Base-by-base conservation (phyloP, 1,140 invertebrate species). In the Coelopa frigida region DNA sequence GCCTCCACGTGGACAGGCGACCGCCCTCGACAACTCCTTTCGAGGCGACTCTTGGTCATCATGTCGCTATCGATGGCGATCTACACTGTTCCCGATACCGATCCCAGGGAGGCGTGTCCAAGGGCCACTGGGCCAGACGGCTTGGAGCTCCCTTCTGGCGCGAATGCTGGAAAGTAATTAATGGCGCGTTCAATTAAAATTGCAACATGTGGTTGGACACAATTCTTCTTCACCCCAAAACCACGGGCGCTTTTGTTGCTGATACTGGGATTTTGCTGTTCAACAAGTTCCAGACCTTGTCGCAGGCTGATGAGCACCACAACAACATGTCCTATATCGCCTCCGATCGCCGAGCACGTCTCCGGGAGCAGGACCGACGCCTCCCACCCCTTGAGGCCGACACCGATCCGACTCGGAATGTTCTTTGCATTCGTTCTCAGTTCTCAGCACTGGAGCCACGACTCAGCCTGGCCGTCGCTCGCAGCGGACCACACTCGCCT, bases 131-230 rank as follows among this genome's bases (percentile, higher is more conserved):
- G n/a, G n/a, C n/a, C n/a, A n/a, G n/a, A n/a, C n/a, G n/a, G n/a
- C n/a, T n/a, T n/a, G n/a, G n/a, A n/a, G n/a, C n/a, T n/a, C n/a
- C n/a, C n/a, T n/a, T 14, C 27, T 29, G 8, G 27, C 8, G 14
- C 27, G 27, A 18, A 38, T 46, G 24, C 32, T 39, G 21, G n/a
- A 46, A 46, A 46, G 39, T 46, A 46, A 46, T 46, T 46, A 46
- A 46, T 46, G 45, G 45, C 36, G 39, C 23, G 45, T 46, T 46
- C 45, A 46, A 46, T 46, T 46, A 46, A 46, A 46, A 46, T 46
- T 39, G 36, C 36, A 46, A 46, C 45, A 46, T 44, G 41, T 43
- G 26, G 18, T 8, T 32, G 24, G 41, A 43, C 41, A 43, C 15
- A 43, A 31, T n/a, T n/a, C n/a, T n/a, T n/a, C n/a, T n/a, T n/a